Evolutionary conservation across 2,888 invertebrate species (phyloP).

Genomic region (Tenodera sinensis): DNA sequence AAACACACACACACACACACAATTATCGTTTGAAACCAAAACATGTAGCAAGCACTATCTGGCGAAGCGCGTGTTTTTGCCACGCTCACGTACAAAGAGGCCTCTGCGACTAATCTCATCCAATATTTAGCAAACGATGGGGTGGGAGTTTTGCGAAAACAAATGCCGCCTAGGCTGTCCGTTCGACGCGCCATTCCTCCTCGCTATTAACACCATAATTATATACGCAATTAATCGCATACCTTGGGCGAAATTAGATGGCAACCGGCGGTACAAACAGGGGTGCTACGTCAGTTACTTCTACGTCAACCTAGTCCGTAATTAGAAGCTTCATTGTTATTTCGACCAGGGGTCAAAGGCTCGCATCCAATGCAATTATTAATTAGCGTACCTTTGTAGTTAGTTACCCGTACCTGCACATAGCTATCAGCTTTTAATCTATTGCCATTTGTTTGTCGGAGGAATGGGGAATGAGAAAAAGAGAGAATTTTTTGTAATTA

Average conservation of each 20-base stretch:
- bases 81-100: not conserved
- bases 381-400: constrained; percentile 10
- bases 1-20: not conserved
- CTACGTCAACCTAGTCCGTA: not conserved
- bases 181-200: not conserved
- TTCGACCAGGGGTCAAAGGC: constrained; percentile 1
- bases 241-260: not conserved
- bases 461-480: not conserved
- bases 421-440: constrained; percentile 14
- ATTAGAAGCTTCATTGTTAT: constrained; percentile 9
- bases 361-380: constrained; percentile 14
- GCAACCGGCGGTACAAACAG: not conserved
- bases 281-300: not conserved
- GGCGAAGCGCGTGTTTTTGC: not conserved
- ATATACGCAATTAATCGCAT: constrained; percentile 8
- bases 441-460: constrained; percentile 13
- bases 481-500: constrained; percentile 8
- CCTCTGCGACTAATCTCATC: not conserved
- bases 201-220: constrained; percentile 8
- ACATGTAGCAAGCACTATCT: not conserved
- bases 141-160: not conserved
- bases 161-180: not conserved
- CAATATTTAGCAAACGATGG: not conserved
- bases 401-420: not conserved
- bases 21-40: not conserved